Conservation (phyloP, 1,140 invertebrate genomes). For the Drosophila kepulauana region DNA sequence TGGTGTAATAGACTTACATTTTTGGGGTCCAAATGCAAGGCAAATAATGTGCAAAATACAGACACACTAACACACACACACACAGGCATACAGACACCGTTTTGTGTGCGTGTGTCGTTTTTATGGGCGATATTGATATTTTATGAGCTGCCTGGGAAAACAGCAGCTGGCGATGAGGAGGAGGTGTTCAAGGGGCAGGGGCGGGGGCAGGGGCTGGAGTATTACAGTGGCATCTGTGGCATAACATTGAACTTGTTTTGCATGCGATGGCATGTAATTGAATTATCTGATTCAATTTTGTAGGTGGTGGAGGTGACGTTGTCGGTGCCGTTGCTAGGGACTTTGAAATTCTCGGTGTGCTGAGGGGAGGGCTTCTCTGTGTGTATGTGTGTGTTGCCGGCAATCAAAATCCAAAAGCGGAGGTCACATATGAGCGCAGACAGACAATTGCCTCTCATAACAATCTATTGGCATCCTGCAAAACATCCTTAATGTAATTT, state of each 20-base stretch:
- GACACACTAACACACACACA: no score
- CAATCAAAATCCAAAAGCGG: conserved; percentile 48
- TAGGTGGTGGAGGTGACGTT: conserved; percentile 7
- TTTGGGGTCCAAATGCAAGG: conserved; percentile 10
- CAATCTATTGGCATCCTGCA: conserved; percentile 83
- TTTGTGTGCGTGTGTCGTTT: conserved; percentile 14
- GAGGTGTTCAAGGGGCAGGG: no score
- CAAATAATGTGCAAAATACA: conserved; percentile 6
- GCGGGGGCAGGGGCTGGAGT: not conserved
- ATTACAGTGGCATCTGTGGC: conserved; percentile 58
- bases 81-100: not conserved
- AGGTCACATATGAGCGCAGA: conserved; percentile 46
- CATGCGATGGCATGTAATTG: conserved; percentile 68
- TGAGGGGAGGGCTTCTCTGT: conserved; percentile 8
- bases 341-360: no score
- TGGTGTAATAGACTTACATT: conserved; percentile 15
- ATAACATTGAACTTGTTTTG: conserved; percentile 70
- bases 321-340: not conserved
- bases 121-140: conserved; percentile 41
- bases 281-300: conserved; percentile 73
- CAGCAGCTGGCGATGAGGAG: not conserved
- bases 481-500: conserved; percentile 84
- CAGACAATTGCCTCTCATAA: conserved; percentile 67
- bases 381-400: conserved; percentile 10
- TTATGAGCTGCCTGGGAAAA: conserved; percentile 32